phyloP scores from a whole-genome alignment of 2,797 vertebrate genomes.

The Spondyliosoma cantharus region DNA sequence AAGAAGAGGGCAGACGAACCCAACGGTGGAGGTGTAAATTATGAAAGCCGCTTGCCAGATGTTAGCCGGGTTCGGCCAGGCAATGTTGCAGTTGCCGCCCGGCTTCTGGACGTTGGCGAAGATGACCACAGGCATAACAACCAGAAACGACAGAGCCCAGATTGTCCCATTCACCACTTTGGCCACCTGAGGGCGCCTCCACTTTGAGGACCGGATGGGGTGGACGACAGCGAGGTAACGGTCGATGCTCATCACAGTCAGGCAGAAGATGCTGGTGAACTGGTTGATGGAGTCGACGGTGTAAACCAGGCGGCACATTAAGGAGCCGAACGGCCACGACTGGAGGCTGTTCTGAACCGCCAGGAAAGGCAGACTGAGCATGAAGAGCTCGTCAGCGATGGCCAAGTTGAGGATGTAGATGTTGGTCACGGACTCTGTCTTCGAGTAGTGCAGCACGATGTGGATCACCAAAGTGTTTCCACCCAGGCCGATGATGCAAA shows the following conservation, averaged over 20 bases:
- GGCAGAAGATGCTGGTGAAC: conserved; percentile 98
- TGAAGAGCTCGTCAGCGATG: conserved; percentile 94
- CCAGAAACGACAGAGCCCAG: conserved; percentile 92
- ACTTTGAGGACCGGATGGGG: conserved; percentile 92
- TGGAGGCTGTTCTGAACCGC: conserved; percentile 94
- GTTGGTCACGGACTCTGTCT: conserved; percentile 97
- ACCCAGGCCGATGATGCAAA: conserved; percentile 90
- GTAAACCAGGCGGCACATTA: conserved; percentile 94
- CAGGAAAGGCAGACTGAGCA: conserved; percentile 95
- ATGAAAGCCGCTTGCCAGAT: conserved; percentile 94
- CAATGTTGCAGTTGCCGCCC: conserved; percentile 93
- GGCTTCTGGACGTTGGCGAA: conserved; percentile 90
- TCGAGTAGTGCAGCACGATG: conserved; percentile 93
- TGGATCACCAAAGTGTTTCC: conserved; percentile 96
- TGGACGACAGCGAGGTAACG: conserved; percentile 96
- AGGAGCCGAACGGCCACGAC: conserved; percentile 94
- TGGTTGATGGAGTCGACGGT: conserved; percentile 96
- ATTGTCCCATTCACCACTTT: conserved; percentile 90
- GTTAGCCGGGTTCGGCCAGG: conserved; percentile 91
- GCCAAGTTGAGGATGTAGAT: conserved; percentile 98
- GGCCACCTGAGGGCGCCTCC: conserved; percentile 93
- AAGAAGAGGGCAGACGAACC: conserved; percentile 93
- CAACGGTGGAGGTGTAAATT: conserved; percentile 93
- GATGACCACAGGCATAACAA: conserved; percentile 92
- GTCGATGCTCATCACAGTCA: conserved; percentile 97